Conservation (phyloP, 2,113 vertebrate species). For the Canis aureus region DNA sequence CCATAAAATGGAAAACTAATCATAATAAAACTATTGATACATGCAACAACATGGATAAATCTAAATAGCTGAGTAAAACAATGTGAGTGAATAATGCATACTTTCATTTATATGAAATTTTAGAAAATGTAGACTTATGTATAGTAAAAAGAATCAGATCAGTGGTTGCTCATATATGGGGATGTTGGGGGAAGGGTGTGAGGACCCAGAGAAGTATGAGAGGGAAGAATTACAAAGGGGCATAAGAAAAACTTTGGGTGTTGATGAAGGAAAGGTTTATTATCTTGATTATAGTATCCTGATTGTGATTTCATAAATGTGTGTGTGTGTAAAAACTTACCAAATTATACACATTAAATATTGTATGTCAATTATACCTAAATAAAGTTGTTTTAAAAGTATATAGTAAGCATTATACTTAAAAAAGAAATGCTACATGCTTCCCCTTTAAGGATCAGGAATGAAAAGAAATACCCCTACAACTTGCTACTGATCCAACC, state of each 20-base stretch:
- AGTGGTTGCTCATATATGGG: neutral
- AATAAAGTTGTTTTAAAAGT: neutral
- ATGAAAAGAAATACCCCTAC: neutral
- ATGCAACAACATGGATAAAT: neutral
- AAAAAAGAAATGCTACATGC: neutral
- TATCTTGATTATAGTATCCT: neutral
- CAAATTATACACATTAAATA: constrained; percentile 7
- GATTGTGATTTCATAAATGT: neutral
- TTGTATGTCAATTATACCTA: neutral
- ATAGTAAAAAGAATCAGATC: neutral
- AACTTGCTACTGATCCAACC: neutral
- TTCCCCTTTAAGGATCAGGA: neutral
- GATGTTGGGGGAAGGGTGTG: fast-evolving
- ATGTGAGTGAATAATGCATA: neutral
- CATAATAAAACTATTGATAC: neutral
- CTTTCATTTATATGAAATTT: neutral
- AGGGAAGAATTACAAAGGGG: neutral
- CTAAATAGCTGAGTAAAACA: neutral
- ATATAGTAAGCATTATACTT: neutral
- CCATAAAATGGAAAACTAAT: neutral
- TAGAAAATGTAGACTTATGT: neutral
- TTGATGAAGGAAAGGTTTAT: neutral
- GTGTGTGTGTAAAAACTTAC: neutral
- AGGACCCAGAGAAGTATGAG: neutral
- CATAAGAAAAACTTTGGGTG: neutral